Base-by-base conservation (phyloP, 92 coral and sea anemone genomes). In the Epizoanthus stellaris region DNA sequence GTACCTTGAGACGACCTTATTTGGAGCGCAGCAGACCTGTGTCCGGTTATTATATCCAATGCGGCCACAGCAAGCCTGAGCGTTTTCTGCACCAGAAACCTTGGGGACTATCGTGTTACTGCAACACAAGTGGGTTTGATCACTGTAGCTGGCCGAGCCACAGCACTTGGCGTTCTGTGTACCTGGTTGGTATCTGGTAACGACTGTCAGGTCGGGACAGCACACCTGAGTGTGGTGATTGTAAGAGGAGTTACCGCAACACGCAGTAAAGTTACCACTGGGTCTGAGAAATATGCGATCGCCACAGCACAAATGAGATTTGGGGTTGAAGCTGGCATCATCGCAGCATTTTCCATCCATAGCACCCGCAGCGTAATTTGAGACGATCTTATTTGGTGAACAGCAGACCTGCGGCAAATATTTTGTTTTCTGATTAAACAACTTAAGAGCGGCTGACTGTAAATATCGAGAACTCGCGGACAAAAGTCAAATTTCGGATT, bases 31-130 rank as follows among this genome's bases (percentile, higher is more conserved):
- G 70, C 89, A 87, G 61, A 87, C 63, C 1, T 87, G 83, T 5
- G 91, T 83, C 52, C 49, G 2, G 13, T 75, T 34, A 80, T 87
- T 73, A 45, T 83, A 83, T 15, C 74, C 77, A 21, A 68, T 53
- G 23, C 3, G 43, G 30, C 89, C 91, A 14, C 91, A 87, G 80
- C 91, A 87, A 19, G 73, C 36, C n/a, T n/a, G n/a, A 36, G 81
- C 56, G 21, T 3, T 43, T 2, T 61, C 45, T 0, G 82, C 77
- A 10, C 83, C 88, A 3, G 59, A 8, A 19, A 58, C 57, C 47
- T 16, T 16, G 0, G 89, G 65, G 9, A 77, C 47, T 19, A 67
- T 40, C 8, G 62, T 72, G 9, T 40, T 16, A 13, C 64, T 70
- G 8, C 91, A 87, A 11, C 91, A 87, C 15, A 87, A 4, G 75